Conservation (phyloP, 1,140 invertebrate species). For the Sweltsa coloradensis region DNA sequence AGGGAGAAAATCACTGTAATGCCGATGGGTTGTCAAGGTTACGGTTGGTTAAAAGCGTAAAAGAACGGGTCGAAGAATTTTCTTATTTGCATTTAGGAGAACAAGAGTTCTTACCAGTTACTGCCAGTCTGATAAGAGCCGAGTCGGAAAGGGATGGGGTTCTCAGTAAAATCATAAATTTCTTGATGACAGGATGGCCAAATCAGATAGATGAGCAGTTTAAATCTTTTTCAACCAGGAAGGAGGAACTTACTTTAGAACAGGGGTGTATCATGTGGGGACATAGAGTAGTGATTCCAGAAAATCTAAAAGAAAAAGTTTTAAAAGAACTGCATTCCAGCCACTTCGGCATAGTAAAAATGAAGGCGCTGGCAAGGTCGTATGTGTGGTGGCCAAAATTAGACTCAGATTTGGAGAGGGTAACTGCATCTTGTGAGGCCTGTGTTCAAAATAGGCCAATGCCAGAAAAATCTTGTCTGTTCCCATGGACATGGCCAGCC, state of each 20-base stretch:
- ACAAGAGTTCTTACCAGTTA: not conserved
- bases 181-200: not conserved
- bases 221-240: not conserved
- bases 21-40: conserved; percentile 25
- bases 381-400: conserved; percentile 14
- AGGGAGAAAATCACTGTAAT: conserved; percentile 17
- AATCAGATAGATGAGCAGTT: not conserved
- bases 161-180: not conserved
- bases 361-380: conserved; percentile 12
- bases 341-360: conserved; percentile 11
- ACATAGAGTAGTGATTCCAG: conserved; percentile 6
- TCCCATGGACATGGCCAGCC: not conserved
- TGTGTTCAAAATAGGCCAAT: no score
- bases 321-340: conserved; percentile 9
- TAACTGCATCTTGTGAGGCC: not conserved
- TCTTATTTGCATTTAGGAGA: conserved; percentile 4
- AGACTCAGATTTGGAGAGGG: not conserved
- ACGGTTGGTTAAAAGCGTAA: not conserved
- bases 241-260: conserved; percentile 9
- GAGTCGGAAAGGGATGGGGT: not conserved
- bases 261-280: conserved; percentile 14
- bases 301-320: not conserved
- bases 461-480: no score
- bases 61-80: not conserved
- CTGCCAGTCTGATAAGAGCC: conserved; percentile 3